Base-by-base conservation (phyloP, 1,140 invertebrate genomes). In the Hesperophylax magnus region DNA sequence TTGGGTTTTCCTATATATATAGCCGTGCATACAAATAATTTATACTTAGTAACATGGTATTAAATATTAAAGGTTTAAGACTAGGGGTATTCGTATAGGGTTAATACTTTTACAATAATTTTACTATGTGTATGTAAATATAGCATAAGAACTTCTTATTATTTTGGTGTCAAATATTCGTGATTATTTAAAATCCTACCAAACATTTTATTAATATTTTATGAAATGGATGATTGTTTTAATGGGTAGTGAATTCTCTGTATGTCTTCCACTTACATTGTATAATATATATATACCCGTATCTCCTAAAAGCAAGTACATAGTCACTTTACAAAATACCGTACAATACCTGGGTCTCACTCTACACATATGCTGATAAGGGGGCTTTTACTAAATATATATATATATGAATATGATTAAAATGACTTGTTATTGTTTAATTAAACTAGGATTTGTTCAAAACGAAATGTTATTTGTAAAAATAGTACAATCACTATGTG, bases 141-240 rank as follows among this genome's bases (percentile, higher is more conserved):
- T 84, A 84, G 80, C 82, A 84, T 84, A 84, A 84, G 82, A 84
- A 84, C 80, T 61, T 81, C 52, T 60, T 80, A 81, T 76, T 80
- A 81, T 75, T 76, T 84, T 84, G 82, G 82, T 84, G 82, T 84
- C 78, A 60, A 82, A 80, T 78, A 77, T 80, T 81, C 80, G 79
- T 84, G 81, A 84, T 53, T 77, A 80, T 83, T 80, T 74, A 65
- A 78, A 81, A 60, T 54, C 63, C 75, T 82, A 74, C 69, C 22
- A 63, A 80, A 74, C 67, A 75, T 75, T 34, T 80, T 61, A 79
- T 54, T 18, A 22, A 54, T 27, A 53, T 47, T 39, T 61, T 63
- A 65, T 39, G 60, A 47, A 65, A 58, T 77, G 75, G 39, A 31
- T 77, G 75, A 77, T 65, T 52, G 34, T 61, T 60, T n/a, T 47